A percentile compares a stretch with the other conserved stretches of the same genome.
These are phyloP conservation scores for Bradypus variegatus DNA, from an alignment of 2,797 vertebrate species.

Conservation along the genomic window DNA sequence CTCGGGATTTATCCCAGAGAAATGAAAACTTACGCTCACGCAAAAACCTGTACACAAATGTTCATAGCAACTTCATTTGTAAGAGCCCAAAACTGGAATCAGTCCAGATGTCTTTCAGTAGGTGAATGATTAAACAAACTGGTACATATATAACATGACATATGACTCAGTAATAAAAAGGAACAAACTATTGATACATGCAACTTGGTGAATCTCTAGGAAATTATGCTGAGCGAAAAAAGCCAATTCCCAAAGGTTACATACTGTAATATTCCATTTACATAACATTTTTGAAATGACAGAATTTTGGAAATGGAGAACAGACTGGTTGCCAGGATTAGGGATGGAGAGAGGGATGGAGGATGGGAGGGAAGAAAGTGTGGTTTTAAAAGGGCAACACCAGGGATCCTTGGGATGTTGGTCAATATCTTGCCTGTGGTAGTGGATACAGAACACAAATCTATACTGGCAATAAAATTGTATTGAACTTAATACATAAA, in stretches of 20 bases:
- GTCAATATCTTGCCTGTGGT: neutral
- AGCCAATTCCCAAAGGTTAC: neutral
- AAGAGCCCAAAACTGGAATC: constrained; percentile 29
- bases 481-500: neutral
- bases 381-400: neutral
- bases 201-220: neutral
- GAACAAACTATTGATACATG: neutral
- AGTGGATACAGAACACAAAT: neutral
- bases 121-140: constrained; percentile 31
- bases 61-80: constrained; percentile 40
- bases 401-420: neutral
- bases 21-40: constrained; percentile 26
- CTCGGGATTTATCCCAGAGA: constrained; percentile 35
- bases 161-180: constrained; percentile 20
- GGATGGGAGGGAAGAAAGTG: neutral
- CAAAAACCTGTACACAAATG: constrained; percentile 28
- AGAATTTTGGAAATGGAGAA: neutral
- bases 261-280: neutral
- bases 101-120: constrained; percentile 21
- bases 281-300: neutral
- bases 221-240: constrained; percentile 30
- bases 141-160: neutral
- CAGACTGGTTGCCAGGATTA: neutral
- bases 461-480: neutral
- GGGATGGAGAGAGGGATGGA: neutral